A percentile compares a stretch with the other conserved stretches of the same genome.
Evolutionary conservation across 2,888 invertebrate genomes (phyloP).

Genomic region (Xylota sylvarum): DNA sequence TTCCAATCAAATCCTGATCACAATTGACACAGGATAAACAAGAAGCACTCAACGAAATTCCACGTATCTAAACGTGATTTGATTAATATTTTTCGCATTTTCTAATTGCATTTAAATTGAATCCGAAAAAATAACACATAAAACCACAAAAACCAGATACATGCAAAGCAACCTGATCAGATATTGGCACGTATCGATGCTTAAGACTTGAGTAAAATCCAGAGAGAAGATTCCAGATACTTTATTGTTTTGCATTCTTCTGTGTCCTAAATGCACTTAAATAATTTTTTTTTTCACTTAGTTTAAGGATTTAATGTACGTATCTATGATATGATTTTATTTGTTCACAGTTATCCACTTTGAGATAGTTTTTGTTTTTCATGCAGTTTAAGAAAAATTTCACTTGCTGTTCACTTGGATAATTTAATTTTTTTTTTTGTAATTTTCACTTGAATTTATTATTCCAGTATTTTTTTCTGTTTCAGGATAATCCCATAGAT

Average conservation of each 20-base stretch:
- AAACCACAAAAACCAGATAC: constrained; percentile 35
- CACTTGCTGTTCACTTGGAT: constrained; percentile 22
- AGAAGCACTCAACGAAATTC: constrained; percentile 19
- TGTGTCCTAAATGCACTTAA: constrained; percentile 17
- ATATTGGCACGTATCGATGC: constrained; percentile 39
- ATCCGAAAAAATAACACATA: background rate
- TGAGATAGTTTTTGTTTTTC: constrained; percentile 18
- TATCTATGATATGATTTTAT: background rate
- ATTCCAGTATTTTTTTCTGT: constrained; percentile 44
- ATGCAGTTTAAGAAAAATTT: too few relatives aligned
- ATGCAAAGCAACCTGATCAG: constrained; percentile 30
- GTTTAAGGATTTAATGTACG: constrained; percentile 9
- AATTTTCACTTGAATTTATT: constrained; percentile 47
- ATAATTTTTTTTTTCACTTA: constrained; percentile 20
- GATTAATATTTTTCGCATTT: constrained; percentile 26
- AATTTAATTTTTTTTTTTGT: constrained; percentile 9
- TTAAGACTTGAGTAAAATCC: constrained; percentile 16
- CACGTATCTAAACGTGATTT: constrained; percentile 41
- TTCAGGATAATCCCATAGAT: constrained; percentile 67
- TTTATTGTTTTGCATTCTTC: constrained; percentile 22
- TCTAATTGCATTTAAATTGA: constrained; percentile 27
- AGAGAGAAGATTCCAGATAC: constrained; percentile 41
- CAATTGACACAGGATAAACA: constrained; percentile 25
- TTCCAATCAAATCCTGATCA: constrained; percentile 25
- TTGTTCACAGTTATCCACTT: constrained; percentile 54